Conservation (phyloP, 2,113 vertebrate species). For the Donacobius atricapilla region DNA sequence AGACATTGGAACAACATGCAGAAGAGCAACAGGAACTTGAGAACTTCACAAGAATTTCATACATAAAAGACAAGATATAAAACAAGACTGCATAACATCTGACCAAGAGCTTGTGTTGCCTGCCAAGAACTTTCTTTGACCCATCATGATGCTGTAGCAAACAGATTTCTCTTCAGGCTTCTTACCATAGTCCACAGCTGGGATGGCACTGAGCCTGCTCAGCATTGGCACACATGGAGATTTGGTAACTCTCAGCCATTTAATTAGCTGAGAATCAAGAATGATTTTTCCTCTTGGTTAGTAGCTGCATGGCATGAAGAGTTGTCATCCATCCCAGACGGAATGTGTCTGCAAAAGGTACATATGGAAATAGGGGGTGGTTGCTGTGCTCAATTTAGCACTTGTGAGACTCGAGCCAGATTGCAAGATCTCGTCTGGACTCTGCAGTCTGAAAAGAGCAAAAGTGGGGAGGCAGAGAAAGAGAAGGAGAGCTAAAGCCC, state of each 20-base stretch:
- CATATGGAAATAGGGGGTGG: background rate
- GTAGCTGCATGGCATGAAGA: background rate
- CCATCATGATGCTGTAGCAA: background rate
- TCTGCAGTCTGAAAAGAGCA: background rate
- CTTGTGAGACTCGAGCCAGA: background rate
- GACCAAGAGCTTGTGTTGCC: background rate
- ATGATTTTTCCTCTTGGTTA: background rate
- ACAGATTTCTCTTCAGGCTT: background rate
- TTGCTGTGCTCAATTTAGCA: background rate
- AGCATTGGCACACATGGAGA: background rate
- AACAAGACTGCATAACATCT: background rate
- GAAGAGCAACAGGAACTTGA: background rate
- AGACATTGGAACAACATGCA: background rate
- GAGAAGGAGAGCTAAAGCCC: background rate
- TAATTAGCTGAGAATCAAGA: background rate
- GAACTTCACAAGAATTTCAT: background rate
- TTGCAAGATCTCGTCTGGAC: background rate
- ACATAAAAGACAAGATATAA: background rate
- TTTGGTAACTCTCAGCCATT: background rate
- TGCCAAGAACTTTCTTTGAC: conserved; percentile 47
- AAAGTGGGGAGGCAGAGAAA: background rate
- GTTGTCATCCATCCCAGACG: background rate
- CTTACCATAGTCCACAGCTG: background rate
- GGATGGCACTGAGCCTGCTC: background rate
- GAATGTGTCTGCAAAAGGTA: background rate